phyloP scores from a whole-genome alignment of 2,113 vertebrate genomes.

The Bujurquina vittata region DNA sequence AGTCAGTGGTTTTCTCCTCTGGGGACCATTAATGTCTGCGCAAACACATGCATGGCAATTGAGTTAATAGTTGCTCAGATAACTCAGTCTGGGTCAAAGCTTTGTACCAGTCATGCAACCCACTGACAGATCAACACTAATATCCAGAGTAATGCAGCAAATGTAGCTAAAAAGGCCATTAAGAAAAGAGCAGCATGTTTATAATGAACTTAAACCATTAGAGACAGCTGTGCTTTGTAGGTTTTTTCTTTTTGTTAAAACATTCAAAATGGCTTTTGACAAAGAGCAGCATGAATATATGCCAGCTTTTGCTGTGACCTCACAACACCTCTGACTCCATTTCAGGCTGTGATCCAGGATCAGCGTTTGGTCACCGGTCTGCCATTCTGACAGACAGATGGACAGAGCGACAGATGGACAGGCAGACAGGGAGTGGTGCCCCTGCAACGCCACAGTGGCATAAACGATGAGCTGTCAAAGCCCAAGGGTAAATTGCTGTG shows the following conservation, averaged over 20 bases:
- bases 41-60: not conserved
- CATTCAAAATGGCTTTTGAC: not conserved
- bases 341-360: constrained; percentile 8
- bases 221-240: not conserved
- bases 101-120: not conserved
- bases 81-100: not conserved
- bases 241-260: not conserved
- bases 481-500: constrained; percentile 67
- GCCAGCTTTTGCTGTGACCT: constrained; percentile 16
- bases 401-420: constrained; percentile 41
- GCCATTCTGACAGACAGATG: constrained; percentile 22
- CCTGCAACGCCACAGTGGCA: constrained; percentile 65
- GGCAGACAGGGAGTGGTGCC: constrained; percentile 73
- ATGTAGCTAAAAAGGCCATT: constrained; percentile 10
- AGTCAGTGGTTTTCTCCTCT: constrained; percentile 5
- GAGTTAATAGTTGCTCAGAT: constrained; percentile 7
- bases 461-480: constrained; percentile 75
- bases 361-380: constrained; percentile 6
- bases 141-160: not conserved
- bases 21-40: constrained; percentile 1
- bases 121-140: constrained; percentile 9
- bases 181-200: not conserved
- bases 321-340: not conserved
- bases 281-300: not conserved
- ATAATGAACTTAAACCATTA: constrained; percentile 4